Percentiles rank a stretch among this genome's conserved stretches.
phyloP scores from a whole-genome alignment of 2,113 vertebrate species.

The Oophaga pumilio region DNA sequence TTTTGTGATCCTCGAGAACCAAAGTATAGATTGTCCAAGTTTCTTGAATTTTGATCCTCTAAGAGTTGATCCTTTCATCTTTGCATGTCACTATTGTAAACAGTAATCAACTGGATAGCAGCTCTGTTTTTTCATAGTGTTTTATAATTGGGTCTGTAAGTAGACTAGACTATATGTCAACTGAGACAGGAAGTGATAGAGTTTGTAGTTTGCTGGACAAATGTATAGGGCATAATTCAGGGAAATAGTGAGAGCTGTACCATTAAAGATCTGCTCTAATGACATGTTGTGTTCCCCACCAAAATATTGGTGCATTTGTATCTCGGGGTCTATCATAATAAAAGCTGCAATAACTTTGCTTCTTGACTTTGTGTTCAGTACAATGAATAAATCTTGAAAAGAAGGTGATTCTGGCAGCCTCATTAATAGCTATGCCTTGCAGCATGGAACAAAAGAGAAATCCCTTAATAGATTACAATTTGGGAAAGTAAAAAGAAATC shows the following conservation, averaged over 20 bases:
- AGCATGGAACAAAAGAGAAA: conserved; percentile 64
- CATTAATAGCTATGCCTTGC: conserved; percentile 66
- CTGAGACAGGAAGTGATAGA: background rate
- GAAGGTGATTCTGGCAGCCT: conserved; percentile 64
- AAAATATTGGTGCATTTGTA: background rate
- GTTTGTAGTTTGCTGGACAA: background rate
- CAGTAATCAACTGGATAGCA: too few species aligned
- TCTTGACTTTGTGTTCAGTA: conserved; percentile 64
- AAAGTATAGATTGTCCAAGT: too few species aligned
- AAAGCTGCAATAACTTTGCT: conserved; percentile 64
- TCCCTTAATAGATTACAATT: conserved; percentile 49
- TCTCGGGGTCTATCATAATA: conserved; percentile 64
- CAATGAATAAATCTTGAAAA: conserved; percentile 69
- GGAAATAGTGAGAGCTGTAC: background rate
- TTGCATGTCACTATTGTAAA: too few species aligned
- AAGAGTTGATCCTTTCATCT: too few species aligned
- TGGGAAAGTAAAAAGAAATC: conserved; percentile 25
- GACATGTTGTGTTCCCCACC: background rate
- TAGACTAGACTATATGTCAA: background rate
- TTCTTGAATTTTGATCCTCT: too few species aligned
- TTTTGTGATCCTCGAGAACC: too few species aligned
- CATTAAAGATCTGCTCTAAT: background rate
- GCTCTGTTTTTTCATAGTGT: too few species aligned
- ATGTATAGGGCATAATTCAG: background rate
- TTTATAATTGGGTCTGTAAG: background rate